Conservation (phyloP, 2,113 vertebrate genomes). For the Gnathonemus longibarbis region DNA sequence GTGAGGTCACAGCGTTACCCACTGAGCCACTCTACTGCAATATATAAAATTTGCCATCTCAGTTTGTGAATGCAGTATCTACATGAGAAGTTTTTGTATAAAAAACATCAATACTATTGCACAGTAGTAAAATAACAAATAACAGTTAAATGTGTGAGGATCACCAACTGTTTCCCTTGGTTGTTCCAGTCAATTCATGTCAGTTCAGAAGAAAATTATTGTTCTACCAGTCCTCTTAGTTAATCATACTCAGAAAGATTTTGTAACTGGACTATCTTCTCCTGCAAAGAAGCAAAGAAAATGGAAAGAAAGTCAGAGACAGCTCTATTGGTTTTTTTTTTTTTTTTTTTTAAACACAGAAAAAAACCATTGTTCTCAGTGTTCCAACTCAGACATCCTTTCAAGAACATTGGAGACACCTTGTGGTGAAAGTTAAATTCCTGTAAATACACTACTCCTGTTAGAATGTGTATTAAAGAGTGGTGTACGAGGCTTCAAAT, state of each 20-base stretch:
- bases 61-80: not conserved
- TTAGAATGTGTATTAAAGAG: not conserved
- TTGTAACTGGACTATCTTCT: slow-evolving; percentile 42
- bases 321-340: not conserved
- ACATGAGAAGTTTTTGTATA: not conserved
- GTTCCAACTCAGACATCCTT: not conserved
- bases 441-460: not conserved
- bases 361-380: not conserved
- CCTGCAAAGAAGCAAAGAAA: slow-evolving; percentile 41
- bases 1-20: not conserved
- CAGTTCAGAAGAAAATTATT: not conserved
- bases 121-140: not conserved
- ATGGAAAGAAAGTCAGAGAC: not conserved
- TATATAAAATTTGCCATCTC: not conserved
- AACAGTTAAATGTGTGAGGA: not conserved
- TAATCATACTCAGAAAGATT: slow-evolving; percentile 52
- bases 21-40: not conserved
- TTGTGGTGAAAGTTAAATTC: not conserved
- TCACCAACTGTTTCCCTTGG: not conserved
- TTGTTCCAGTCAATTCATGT: not conserved
- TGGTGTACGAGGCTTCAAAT: not conserved
- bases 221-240: not conserved
- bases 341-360: not conserved
- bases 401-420: not conserved
- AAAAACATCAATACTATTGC: not conserved